A percentile compares a stretch with the other conserved stretches of the same genome.
phyloP scores from a whole-genome alignment of 1,140 invertebrate species.

The Thaumatotibia leucotreta region DNA sequence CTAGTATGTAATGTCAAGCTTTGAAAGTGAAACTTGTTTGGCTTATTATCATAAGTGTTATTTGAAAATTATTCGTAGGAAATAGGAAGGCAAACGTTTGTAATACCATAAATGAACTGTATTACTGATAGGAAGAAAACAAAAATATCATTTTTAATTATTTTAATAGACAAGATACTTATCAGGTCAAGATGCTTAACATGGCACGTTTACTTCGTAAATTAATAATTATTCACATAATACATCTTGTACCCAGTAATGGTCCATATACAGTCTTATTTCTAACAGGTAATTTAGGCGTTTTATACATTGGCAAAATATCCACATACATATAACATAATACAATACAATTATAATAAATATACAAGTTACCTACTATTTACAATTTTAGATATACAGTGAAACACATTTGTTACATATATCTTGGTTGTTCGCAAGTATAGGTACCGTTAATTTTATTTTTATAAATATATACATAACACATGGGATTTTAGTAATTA shows the following conservation, averaged over 20 bases:
- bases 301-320: not conserved
- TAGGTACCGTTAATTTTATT: too few relatives aligned
- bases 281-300: not conserved
- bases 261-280: slow-evolving; percentile 4
- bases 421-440: too few relatives aligned
- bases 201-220: slow-evolving; percentile 1
- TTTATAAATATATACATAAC: too few relatives aligned
- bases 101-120: not conserved
- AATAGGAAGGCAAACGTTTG: not conserved
- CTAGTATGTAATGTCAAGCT: not conserved
- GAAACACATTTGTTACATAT: too few relatives aligned
- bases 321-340: not conserved
- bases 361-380: too few relatives aligned
- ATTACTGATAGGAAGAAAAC: not conserved
- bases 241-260: not conserved
- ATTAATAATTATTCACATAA: not conserved
- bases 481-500: too few relatives aligned
- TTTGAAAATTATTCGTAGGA: not conserved
- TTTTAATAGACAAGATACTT: not conserved
- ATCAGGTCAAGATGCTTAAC: not conserved
- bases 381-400: too few relatives aligned
- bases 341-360: not conserved
- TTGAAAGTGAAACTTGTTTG: not conserved
- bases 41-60: not conserved
- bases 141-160: not conserved